Conservation (phyloP, 2,888 invertebrate species). For the Hymenopus coronatus region DNA sequence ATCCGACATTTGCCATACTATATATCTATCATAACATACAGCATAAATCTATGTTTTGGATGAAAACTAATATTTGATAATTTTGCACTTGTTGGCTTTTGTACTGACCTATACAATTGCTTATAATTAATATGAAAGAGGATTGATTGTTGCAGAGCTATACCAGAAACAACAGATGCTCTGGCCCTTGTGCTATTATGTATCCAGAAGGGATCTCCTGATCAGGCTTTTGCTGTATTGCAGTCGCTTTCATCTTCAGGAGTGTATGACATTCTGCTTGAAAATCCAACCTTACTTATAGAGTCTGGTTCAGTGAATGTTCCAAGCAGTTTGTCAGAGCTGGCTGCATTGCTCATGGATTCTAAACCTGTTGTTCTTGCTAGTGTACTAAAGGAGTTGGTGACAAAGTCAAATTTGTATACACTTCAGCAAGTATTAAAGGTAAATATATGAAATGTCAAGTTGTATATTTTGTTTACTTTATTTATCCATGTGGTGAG, state of each 20-base stretch:
- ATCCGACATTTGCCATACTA: too few relatives aligned
- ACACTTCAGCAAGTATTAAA: slow-evolving; percentile 41
- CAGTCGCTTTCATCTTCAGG: slow-evolving; percentile 47
- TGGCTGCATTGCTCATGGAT: slow-evolving; percentile 53
- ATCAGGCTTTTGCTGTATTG: slow-evolving; percentile 50
- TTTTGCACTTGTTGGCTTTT: too few relatives aligned
- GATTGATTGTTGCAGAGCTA: slow-evolving; percentile 17
- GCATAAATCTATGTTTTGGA: too few relatives aligned
- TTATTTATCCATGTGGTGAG: too few relatives aligned
- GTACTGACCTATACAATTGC: too few relatives aligned
- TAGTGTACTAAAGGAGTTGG: slow-evolving; percentile 50
- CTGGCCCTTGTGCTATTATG: slow-evolving; percentile 53
- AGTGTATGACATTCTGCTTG: slow-evolving; percentile 46
- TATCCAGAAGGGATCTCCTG: slow-evolving; percentile 52
- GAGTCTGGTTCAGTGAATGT: slow-evolving; percentile 40
- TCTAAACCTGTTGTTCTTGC: slow-evolving; percentile 50
- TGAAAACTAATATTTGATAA: too few relatives aligned
- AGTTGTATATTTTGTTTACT: too few relatives aligned
- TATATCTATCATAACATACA: too few relatives aligned
- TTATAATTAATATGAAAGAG: too few relatives aligned
- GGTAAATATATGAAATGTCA: slow-evolving; percentile 28
- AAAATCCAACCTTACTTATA: slow-evolving; percentile 54
- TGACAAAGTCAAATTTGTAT: slow-evolving; percentile 46
- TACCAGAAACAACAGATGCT: slow-evolving; percentile 35
- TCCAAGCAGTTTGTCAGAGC: slow-evolving; percentile 50